Evolutionary conservation across 2,888 invertebrate species (phyloP).

Genomic region (Lasioglossum morio): DNA sequence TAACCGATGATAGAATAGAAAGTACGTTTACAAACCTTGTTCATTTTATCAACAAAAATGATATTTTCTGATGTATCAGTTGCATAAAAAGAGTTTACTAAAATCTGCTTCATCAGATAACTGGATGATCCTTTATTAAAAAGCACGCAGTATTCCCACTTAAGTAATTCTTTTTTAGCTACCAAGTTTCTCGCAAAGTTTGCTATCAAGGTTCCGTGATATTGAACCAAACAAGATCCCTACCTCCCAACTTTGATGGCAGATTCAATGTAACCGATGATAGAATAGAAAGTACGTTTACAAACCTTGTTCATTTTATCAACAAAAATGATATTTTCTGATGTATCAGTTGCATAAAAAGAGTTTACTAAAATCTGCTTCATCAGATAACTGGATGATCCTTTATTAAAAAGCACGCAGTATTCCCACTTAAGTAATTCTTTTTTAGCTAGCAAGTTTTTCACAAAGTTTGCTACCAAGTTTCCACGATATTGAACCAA

Average conservation of each 20-base stretch:
- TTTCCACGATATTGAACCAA: background rate
- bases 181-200: too few species aligned
- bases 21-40: too few species aligned
- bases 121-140: background rate
- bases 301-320: too few species aligned
- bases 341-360: background rate
- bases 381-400: background rate
- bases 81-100: background rate
- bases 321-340: background rate
- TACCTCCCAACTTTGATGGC: background rate
- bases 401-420: background rate
- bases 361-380: background rate
- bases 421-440: too few species aligned
- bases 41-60: background rate
- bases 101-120: background rate
- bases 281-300: too few species aligned
- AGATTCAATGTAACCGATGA: too few species aligned
- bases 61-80: background rate
- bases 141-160: background rate
- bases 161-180: background rate
- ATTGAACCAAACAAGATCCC: background rate
- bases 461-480: too few species aligned
- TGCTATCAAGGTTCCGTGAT: background rate
- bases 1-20: too few species aligned
- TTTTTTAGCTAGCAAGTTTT: background rate